Base-by-base conservation (phyloP, 2,113 vertebrate species). In the Phalacrocorax pelagicus region DNA sequence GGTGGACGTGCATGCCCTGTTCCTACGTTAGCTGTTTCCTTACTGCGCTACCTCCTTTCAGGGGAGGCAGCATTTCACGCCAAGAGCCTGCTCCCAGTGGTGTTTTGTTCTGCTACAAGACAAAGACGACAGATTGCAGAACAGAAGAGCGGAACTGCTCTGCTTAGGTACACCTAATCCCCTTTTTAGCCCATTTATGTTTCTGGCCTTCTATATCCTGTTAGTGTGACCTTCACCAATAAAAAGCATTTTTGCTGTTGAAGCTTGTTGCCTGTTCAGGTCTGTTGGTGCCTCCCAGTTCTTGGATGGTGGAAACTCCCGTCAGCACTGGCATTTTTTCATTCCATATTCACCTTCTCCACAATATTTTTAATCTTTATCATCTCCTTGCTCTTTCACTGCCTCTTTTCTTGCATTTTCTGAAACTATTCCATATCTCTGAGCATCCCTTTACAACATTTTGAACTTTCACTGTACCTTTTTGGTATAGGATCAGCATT, bases 11-110 rank as follows among this genome's bases (percentile, higher is more conserved):
- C 62, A 55, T 5, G 24, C 51, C 63, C 51, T 17, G 27, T 13
- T 49, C 74, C 16, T 10, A 4, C 0, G 2, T 36, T 5, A 23
- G 49, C 32, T 4, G 5, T 12, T 34, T 11, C 2, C 1, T 8
- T 23, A n/a, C 52, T 2, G 15, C 23, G 5, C 17, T 12, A 20
- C 22, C 54, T 32, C 32, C 42, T 30, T n/a, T 15, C 54, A 40
- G 21, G 3, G 0, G 9, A 29, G 22, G 26, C 57, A 44, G 30
- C 11, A 36, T 36, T 57, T 36, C 51, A 49, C 7, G 3, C 65
- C 36, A 3, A 10, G 7, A 24, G n/a, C 40, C 77, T n/a, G 47
- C 10, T 46, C 46, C n/a, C 38, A 38, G 26, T 5, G 3, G 6
- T 27, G 17, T 47, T 34, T 38, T 36, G 21, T 15, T 51, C 38